phyloP scores from a whole-genome alignment of 2,888 invertebrate genomes.

The Clistopyga incitator region DNA sequence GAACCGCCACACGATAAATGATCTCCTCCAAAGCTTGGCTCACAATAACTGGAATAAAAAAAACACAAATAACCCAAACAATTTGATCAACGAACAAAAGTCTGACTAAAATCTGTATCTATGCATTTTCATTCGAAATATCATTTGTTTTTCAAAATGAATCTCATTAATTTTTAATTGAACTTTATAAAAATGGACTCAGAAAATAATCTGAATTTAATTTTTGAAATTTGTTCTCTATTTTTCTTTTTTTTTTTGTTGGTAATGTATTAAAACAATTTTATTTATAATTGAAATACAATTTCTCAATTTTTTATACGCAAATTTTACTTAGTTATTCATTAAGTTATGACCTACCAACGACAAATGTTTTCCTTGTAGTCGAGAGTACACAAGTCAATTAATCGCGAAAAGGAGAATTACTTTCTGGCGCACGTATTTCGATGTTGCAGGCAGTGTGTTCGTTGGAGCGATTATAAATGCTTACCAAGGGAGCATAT shows the following conservation, averaged over 20 bases:
- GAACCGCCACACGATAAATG: constrained; percentile 21
- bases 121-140: no score
- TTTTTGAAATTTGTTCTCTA: no score
- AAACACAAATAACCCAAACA: constrained; percentile 24
- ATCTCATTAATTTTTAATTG: no score
- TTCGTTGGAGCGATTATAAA: constrained; percentile 36
- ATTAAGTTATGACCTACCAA: not conserved
- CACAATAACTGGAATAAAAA: not conserved
- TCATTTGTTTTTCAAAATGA: no score
- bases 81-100: constrained; percentile 22
- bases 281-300: not conserved
- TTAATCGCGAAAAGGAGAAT: constrained; percentile 14
- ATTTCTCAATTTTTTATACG: no score
- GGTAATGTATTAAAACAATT: no score
- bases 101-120: no score
- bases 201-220: no score
- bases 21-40: constrained; percentile 2
- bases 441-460: constrained; percentile 12
- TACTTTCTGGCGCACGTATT: constrained; percentile 6
- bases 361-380: not conserved
- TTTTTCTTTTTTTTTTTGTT: no score
- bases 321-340: not conserved
- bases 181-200: no score
- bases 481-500: constrained; percentile 10
- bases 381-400: not conserved